These are phyloP conservation scores for Sebastes matsubarae DNA, from an alignment of 2,797 vertebrate genomes.

Conservation along the genomic window DNA sequence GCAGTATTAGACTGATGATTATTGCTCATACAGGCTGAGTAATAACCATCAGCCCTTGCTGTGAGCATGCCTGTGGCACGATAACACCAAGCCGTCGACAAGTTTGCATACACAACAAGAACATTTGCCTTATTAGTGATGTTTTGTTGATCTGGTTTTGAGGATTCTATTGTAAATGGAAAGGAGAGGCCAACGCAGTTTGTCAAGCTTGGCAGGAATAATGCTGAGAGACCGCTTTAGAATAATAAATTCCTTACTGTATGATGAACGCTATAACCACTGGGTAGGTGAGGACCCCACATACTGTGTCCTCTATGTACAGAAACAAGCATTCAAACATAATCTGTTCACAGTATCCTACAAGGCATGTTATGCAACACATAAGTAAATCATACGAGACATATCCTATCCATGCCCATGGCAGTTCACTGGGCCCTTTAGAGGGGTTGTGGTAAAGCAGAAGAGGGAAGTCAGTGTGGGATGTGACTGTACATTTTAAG, in stretches of 20 bases:
- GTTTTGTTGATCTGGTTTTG: background rate
- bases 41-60: background rate
- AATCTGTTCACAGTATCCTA: constrained; percentile 3
- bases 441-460: background rate
- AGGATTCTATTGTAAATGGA: background rate
- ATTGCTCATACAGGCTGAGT: background rate
- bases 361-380: constrained; percentile 18
- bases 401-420: background rate
- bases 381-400: constrained; percentile 21
- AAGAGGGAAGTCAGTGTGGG: background rate
- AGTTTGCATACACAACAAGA: background rate
- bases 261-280: background rate
- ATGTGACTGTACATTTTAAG: background rate
- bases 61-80: background rate
- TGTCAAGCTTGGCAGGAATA: background rate
- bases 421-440: background rate
- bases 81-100: background rate
- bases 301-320: background rate
- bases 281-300: background rate
- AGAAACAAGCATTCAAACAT: constrained; percentile 4
- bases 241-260: background rate
- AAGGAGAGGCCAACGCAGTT: background rate
- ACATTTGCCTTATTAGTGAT: background rate
- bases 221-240: background rate
- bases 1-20: background rate